Evolutionary conservation across 2,888 invertebrate species (phyloP).

Genomic region (Notodonta ziczac): DNA sequence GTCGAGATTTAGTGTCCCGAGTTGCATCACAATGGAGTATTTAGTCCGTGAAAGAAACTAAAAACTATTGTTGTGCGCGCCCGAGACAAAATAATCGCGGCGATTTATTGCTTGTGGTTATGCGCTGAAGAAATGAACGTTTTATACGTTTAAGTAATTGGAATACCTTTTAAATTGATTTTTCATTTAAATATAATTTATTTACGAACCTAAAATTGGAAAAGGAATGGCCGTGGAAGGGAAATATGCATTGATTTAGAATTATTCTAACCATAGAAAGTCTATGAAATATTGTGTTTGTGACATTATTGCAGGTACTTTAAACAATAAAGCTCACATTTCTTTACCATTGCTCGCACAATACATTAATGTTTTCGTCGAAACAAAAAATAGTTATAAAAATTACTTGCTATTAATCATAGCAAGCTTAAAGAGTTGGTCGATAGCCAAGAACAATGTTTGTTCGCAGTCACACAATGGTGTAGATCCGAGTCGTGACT

Average conservation of each 20-base stretch:
- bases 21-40: conserved; percentile 64
- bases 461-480: conserved; percentile 31
- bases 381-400: conserved; percentile 10
- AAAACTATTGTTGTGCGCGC: conserved; percentile 53
- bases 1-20: conserved; percentile 61
- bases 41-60: conserved; percentile 65
- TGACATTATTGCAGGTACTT: no score
- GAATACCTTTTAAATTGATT: neutral
- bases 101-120: conserved; percentile 27
- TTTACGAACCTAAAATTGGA: no score
- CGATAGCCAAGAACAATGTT: conserved; percentile 37
- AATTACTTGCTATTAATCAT: conserved; percentile 31
- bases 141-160: neutral
- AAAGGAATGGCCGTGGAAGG: no score
- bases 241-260: no score
- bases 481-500: conserved; percentile 37
- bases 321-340: conserved; percentile 1
- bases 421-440: conserved; percentile 35
- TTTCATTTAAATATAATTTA: neutral
- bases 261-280: no score
- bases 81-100: conserved; percentile 24
- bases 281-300: no score
- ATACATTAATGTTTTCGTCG: conserved; percentile 11
- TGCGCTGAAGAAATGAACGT: neutral
- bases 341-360: neutral